phyloP scores from a whole-genome alignment of 2,888 invertebrate species.

The Dinocampus coccinellae region DNA sequence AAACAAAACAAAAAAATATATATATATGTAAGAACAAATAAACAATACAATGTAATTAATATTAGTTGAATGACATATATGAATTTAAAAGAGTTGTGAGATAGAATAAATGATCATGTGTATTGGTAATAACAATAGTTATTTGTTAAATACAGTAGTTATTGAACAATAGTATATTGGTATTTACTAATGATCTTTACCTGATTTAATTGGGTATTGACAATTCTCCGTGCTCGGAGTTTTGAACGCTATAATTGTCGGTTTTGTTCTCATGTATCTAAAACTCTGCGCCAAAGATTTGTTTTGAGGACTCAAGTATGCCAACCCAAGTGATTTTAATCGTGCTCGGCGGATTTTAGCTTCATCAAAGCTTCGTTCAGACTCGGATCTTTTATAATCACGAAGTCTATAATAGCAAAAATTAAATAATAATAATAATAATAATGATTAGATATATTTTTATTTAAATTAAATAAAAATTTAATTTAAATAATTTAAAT shows the following conservation, averaged over 20 bases:
- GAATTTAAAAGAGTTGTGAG: neutral
- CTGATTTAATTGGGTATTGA: constrained; percentile 65
- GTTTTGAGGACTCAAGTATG: constrained; percentile 82
- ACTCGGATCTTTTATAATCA: constrained; percentile 83
- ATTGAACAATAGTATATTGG: too few relatives aligned
- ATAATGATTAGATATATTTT: neutral
- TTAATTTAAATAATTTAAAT: constrained; percentile 30
- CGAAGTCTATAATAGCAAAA: constrained; percentile 75
- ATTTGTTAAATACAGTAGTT: too few relatives aligned
- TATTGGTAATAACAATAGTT: too few relatives aligned
- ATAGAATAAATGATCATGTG: neutral
- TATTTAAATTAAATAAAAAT: constrained; percentile 10
- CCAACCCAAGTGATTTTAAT: constrained; percentile 76
- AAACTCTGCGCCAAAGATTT: constrained; percentile 87
- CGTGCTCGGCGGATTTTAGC: constrained; percentile 76
- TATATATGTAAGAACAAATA: too few relatives aligned
- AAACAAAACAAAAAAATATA: constrained; percentile 1
- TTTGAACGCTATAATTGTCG: constrained; percentile 89
- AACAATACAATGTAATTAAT: neutral
- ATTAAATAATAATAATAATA: too few relatives aligned
- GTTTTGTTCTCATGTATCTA: constrained; percentile 91
- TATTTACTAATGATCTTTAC: too few relatives aligned
- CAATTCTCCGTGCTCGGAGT: constrained; percentile 84
- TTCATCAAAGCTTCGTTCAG: constrained; percentile 82
- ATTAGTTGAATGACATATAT: neutral